Conservation (phyloP, 2,888 invertebrate genomes). For the Troides aeacus region DNA sequence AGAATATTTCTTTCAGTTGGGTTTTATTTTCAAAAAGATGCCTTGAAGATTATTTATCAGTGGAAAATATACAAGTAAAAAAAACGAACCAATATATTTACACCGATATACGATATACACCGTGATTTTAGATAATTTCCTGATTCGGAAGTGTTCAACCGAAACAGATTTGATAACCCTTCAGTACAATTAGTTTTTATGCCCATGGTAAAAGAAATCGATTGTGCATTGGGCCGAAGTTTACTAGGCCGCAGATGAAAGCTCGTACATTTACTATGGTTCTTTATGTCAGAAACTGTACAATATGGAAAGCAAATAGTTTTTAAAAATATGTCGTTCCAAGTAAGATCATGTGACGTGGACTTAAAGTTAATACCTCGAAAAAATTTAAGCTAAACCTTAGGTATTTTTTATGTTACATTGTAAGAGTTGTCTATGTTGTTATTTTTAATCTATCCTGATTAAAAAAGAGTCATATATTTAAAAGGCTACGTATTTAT, state of each 20-base stretch:
- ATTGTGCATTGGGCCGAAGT: conserved; percentile 62
- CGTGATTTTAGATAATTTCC: conserved; percentile 61
- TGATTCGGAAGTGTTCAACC: conserved; percentile 64
- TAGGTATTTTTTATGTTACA: too few relatives aligned
- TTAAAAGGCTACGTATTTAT: too few relatives aligned
- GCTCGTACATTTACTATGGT: conserved; percentile 33
- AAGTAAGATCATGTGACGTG: conserved; percentile 46
- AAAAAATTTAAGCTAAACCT: not conserved
- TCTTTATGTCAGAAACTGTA: conserved; percentile 32
- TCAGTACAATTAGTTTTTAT: conserved; percentile 46
- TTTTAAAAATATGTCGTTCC: conserved; percentile 43
- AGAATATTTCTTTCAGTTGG: conserved; percentile 54
- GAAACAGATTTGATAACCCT: conserved; percentile 56
- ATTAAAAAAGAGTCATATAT: too few relatives aligned
- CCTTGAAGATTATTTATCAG: conserved; percentile 47
- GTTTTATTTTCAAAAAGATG: conserved; percentile 43
- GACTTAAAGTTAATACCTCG: conserved; percentile 42
- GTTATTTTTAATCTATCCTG: too few relatives aligned
- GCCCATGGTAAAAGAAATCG: conserved; percentile 71
- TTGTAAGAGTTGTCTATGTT: too few relatives aligned
- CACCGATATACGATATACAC: conserved; percentile 55
- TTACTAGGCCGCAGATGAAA: conserved; percentile 49
- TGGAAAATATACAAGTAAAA: conserved; percentile 51
- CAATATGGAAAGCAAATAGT: conserved; percentile 31
- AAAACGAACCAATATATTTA: conserved; percentile 48